Evolutionary conservation across 2,113 vertebrate species (phyloP).

Genomic region (Corapipo altera): DNA sequence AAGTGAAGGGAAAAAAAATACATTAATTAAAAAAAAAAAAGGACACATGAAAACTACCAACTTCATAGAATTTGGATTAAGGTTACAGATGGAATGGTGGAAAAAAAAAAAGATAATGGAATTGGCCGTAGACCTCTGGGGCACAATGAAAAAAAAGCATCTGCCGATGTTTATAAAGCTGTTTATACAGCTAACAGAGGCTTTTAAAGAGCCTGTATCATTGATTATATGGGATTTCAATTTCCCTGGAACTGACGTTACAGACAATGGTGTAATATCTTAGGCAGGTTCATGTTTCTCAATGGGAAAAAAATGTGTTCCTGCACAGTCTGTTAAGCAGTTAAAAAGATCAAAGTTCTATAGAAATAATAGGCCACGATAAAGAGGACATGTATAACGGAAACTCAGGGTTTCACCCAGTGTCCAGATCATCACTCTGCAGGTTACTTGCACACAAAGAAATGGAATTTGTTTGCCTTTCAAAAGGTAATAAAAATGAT

Average conservation of each 20-base stretch:
- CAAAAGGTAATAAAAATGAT: background rate
- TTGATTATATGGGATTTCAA: constrained; percentile 1
- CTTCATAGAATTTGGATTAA: background rate
- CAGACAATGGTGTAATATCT: background rate
- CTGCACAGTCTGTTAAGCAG: background rate
- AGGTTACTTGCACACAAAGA: background rate
- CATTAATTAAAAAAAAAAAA: background rate
- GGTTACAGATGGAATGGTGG: background rate
- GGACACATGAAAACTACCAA: background rate
- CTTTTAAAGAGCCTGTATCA: constrained; percentile 1
- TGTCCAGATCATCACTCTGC: background rate
- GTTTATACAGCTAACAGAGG: constrained; percentile 22
- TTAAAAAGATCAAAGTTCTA: background rate
- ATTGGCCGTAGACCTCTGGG: background rate
- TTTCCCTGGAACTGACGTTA: background rate
- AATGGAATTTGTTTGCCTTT: background rate
- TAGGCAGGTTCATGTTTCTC: background rate
- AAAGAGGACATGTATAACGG: background rate
- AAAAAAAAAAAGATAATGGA: background rate
- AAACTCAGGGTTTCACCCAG: background rate
- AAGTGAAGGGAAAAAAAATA: background rate
- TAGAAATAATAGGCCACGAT: background rate
- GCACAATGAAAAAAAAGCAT: background rate
- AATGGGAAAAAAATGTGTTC: background rate
- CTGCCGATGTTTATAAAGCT: constrained; percentile 21